Base-by-base conservation (phyloP, 2,888 invertebrate species). In the Cristatella mucedo region DNA sequence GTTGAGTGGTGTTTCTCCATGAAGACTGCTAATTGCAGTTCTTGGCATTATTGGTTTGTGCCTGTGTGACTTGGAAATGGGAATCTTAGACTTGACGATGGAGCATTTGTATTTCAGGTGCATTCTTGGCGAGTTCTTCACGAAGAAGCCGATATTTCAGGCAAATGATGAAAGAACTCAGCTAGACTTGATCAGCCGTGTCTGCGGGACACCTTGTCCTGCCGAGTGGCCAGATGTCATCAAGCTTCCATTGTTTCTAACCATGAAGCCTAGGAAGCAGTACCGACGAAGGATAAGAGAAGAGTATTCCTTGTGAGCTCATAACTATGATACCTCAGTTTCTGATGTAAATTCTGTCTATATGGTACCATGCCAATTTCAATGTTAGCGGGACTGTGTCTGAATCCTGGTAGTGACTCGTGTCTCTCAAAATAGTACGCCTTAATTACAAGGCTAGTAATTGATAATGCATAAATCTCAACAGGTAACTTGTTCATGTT, bases 181-280 rank as follows among this genome's bases (percentile, higher is more conserved):
- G 61, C 67, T 97, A 49, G 93, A 95, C 59, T 76, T 82, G 65
- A 97, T 97, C 57, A 86, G 89, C 0, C 73, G 81, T 44, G 74
- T 85, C 18, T 97, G 97, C 70, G 97, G 95, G 15, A 85, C 91
- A 0, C 93, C 95, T 0, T 79, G 82, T 29, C 91, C 93, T 0
- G 86, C 86, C 31, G 85, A 85, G 29, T 97, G 95, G 95, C 95
- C 95, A 75, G 61, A 81, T 59, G 91, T 97, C 36, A 84, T 87
- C 47, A 80, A 82, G 60, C 71, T 97, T 51, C 93, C 93, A 0
- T 74, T 83, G 3, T 97, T 85, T 75, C 80, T 82, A 62, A 80
- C 83, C 21, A 73, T 95, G 33, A 82, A 86, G 54, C 84, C 86
- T 26, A 89, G 87, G 70, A 82, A 83, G 56, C 76, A 79, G 49